Evolutionary conservation across 2,888 invertebrate genomes (phyloP), one percentile per base, ranked within the genome.

Genomic region (Fragum fragum): DNA sequence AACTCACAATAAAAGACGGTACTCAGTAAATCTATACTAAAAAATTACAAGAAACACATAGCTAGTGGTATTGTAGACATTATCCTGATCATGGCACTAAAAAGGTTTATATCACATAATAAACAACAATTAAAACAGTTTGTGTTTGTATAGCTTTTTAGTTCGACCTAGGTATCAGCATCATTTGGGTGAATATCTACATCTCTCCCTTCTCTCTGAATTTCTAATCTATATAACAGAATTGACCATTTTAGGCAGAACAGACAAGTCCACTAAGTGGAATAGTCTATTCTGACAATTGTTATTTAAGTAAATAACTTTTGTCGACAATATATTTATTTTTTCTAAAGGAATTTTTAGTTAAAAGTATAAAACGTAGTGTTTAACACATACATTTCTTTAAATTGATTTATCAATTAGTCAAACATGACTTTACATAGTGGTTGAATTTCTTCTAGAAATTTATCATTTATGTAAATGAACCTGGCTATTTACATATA

Each of bases 371-470:
- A 47, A 9, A 5, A 47, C 47, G 47, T 47, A 47, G 5, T 16
- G 5, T 9, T 9, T 47, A 47, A 47, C 14, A 47, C 14, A 47
- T 16, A 47, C 14, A 16, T 47, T 16, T 16, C 14, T 47, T 9
- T 9, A 47, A 47, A 9, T 5, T 9, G 14, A 47, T 47, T 47
- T 9, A 47, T 16, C 14, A 47, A 47, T 47, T 47, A 47, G 14
- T 5, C 5, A 47, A 47, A n/a, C 47, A 16, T 47, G 47, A 47
- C 47, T 5, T 47, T 47, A 47, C 47, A 47, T 47, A 47, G 47
- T 47, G 47, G 47, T 47, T 47, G 47, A 47, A 47, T 47, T n/a
- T 47, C 47, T 47, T 47, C 47, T 47, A 47, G 47, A 47, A 47
- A 5, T 47, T 47, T 47, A 47, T 9, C 47, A 47, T 47, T 9